A percentile compares a stretch with the other conserved stretches of the same genome.
These are phyloP conservation scores for Ctenopoma kingsleyae DNA, from an alignment of 2,797 vertebrate genomes.

Conservation along the genomic window DNA sequence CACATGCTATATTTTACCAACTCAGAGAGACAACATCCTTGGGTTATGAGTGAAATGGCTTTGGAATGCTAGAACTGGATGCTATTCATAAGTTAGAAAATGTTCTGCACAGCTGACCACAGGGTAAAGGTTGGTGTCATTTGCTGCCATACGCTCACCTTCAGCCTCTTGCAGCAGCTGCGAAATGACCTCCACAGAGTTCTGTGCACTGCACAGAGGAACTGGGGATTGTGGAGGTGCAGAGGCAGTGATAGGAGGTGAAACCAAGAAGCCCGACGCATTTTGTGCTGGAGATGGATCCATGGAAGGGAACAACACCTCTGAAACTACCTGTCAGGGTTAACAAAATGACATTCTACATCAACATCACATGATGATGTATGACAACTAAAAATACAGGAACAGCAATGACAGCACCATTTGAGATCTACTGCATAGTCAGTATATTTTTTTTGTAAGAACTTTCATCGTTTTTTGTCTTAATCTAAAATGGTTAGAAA, in stretches of 20 bases:
- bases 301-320: constrained; percentile 77
- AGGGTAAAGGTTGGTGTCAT: constrained; percentile 36
- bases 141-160: constrained; percentile 70
- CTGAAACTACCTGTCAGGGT: constrained; percentile 82
- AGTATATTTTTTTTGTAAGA: neutral
- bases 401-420: neutral
- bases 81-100: constrained; percentile 20
- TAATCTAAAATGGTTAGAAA: constrained; percentile 1
- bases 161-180: constrained; percentile 86
- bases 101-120: constrained; percentile 29
- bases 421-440: neutral
- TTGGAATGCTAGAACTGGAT: constrained; percentile 25
- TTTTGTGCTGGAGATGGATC: constrained; percentile 56
- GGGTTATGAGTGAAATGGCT: constrained; percentile 3
- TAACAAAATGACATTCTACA: neutral
- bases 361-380: neutral
- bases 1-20: neutral
- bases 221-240: constrained; percentile 50
- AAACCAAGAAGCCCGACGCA: constrained; percentile 11
- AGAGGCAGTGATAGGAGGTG: constrained; percentile 31
- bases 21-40: neutral
- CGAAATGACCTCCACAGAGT: constrained; percentile 78
- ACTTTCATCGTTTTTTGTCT: neutral
- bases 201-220: constrained; percentile 34
- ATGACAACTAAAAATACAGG: neutral